Evolutionary conservation across 2,888 invertebrate genomes (phyloP), one percentile per base, ranked within the genome.

Genomic region (Plebejus argus): DNA sequence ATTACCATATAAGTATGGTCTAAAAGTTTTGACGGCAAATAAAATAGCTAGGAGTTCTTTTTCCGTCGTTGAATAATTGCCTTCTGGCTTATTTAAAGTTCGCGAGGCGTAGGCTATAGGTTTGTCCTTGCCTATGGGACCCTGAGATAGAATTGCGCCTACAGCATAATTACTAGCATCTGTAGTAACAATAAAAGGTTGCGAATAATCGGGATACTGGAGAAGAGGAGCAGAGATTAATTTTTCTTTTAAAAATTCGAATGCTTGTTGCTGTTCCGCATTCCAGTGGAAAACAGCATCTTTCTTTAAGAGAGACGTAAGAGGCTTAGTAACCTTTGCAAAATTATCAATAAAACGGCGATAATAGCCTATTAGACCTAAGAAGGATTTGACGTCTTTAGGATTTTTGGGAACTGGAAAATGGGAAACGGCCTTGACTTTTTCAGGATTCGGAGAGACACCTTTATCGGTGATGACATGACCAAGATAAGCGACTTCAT

Each of bases 81-180:
- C 39, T 78, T 83, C 84, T 82, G 39, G 83, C 28, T 70, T 23
- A 83, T 49, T 79, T 74, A 49, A 81, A 79, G 5, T 83, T 84
- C 79, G 83, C 81, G 15, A 85, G 61, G 1, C 83, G 84, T 3
- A 76, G 33, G 70, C 70, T 15, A 76, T 1, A 86, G 81, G 61
- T n/a, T 77, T 15, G 70, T 77, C 66, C 35, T 76, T 81, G 76
- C 1, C 81, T 81, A 1, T 79, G 79, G 0, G 82, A 78, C 35
- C 83, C 82, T 4, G 70, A 0, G 15, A 70, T 15, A 70, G 28
- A 8, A 70, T 28, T 70, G 70, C 70, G 18, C 33, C 28, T 18
- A 70, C 33, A 28, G 70, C 70, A 33, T 70, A 70, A 28, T 70
- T 70, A 28, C 33, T 33, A 15, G 70, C 28, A 18, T 28, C 70